Evolutionary conservation across 2,797 vertebrate genomes (phyloP).

Genomic region (Cynopterus sphinx): DNA sequence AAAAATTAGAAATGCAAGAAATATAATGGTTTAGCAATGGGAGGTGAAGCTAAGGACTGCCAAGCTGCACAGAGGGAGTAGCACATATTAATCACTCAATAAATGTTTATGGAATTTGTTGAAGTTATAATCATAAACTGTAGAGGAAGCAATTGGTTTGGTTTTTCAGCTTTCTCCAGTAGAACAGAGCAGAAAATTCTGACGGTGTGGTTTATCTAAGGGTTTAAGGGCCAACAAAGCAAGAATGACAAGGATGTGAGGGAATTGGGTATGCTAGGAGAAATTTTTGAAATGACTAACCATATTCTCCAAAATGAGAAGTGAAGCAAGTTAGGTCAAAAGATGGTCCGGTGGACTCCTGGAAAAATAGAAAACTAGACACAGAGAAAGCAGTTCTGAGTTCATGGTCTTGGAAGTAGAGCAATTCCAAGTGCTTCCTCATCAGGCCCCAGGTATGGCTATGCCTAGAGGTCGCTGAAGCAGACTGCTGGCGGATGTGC

Average conservation of each 20-base stretch:
- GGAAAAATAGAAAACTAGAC: neutral
- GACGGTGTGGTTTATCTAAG: neutral
- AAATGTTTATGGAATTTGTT: neutral
- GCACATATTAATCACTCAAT: neutral
- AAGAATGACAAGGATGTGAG: neutral
- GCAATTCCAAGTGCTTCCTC: slow-evolving; percentile 3
- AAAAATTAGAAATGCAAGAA: neutral
- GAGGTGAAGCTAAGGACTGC: slow-evolving; percentile 9
- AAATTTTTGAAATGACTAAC: neutral
- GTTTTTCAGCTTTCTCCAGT: slow-evolving; percentile 8
- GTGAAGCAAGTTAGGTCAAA: neutral
- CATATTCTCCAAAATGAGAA: neutral
- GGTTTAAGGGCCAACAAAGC: neutral
- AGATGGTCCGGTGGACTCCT: neutral
- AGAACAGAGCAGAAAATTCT: slow-evolving; percentile 22
- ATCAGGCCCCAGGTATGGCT: neutral
- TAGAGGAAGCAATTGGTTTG: neutral
- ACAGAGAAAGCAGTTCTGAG: neutral
- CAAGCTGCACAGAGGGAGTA: neutral
- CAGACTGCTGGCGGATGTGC: neutral
- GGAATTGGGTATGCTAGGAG: neutral
- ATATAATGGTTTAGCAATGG: neutral
- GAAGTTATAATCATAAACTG: neutral
- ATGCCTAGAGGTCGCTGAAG: neutral
- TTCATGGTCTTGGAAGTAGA: neutral